Evolutionary conservation across 2,888 invertebrate species (phyloP), one percentile per base, ranked within the genome.

Genomic region (Philopedon plagiatum): DNA sequence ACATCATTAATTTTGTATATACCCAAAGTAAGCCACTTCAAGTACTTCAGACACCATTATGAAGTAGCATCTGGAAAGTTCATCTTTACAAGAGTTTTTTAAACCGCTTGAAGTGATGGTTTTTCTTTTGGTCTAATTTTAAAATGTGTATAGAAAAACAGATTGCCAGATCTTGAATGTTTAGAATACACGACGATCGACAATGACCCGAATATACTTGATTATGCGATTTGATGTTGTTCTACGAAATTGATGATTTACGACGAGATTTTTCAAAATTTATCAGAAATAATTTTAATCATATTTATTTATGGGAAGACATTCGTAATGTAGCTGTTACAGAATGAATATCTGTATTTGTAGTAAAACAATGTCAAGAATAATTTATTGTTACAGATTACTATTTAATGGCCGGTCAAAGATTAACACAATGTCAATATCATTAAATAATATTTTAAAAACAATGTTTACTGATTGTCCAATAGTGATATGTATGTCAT

Each of bases 121-220:
- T 54, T 23, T 15, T 29, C 29, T 29, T 54, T 19, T n/a, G 29
- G 18, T 54, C 29, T 29, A 54, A 54, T 54, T 54, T 54, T 54
- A 54, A 54, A 46, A 46, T 46, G 29, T 26, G 51, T 23, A 13
- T 26, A 39, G 11, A 13, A 54, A 54, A 54, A 54, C 51, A 54
- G 51, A 54, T 54, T 29, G 51, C 51, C 51, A 54, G 51, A 54
- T 29, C 51, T 54, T 54, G 15, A 15, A 54, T 21, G 15, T 44
- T 44, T 54, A 29, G 29, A 54, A 54, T 29, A 13, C 29, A 23
- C 7, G 29, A 54, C 15, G 9, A 15, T 0, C 29, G 51, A 18
- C 51, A 54, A 54, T 54, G 51, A 54, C 51, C 51, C 15, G 29
- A 29, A 54, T 54, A 54, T 46, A 21, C 21, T 21, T 21, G 11